Evolutionary conservation across 2,888 invertebrate genomes (phyloP), one percentile per base, ranked within the genome.

Genomic region (Latheticus oryzae): DNA sequence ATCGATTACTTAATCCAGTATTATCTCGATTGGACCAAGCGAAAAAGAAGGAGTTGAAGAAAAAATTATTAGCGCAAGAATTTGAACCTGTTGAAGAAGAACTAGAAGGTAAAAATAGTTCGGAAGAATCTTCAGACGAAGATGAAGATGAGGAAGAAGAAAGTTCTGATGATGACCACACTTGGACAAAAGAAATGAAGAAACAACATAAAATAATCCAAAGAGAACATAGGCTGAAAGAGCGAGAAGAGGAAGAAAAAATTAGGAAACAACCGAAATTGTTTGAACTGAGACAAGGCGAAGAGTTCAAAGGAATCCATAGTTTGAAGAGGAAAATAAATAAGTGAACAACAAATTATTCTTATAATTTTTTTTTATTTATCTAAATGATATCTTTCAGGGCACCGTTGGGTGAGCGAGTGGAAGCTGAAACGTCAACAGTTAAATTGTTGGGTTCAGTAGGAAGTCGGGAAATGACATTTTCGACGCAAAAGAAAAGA

Each of bases 1-100:
- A 87, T 76, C 84, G 89, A 67, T 81, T 97, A 58, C 80, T 96
- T 11, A 95, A 96, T 77, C 96, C 96, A 11, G 93, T 95, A 2
- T 81, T 97, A 23, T 89, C 93, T 19, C 88, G 91, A 67, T 76
- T 94, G 42, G 91, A 91, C 66, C 91, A 88, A 73, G 82, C 79
- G 5, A 86, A 85, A 73, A 78, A 84, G 33, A 89, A 88, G 70
- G 83, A 85, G 66, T 75, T 84, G 13, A 80, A 81, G 59, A 82
- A 84, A 70, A 83, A 83, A 60, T 74, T 83, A 5, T 81, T 83
- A 64, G 76, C 79, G 5, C 83, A 85, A 57, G 78, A 80, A 61
- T 80, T 82, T 71, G 80, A 83, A 73, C 63, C 67, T 21, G 63
- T 69, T 5, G 68, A 72, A 67, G 78, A 78, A 24, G 79, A 79